Base-by-base conservation (phyloP, 1,140 invertebrate species). In the Lordiphosa stackelbergi region DNA sequence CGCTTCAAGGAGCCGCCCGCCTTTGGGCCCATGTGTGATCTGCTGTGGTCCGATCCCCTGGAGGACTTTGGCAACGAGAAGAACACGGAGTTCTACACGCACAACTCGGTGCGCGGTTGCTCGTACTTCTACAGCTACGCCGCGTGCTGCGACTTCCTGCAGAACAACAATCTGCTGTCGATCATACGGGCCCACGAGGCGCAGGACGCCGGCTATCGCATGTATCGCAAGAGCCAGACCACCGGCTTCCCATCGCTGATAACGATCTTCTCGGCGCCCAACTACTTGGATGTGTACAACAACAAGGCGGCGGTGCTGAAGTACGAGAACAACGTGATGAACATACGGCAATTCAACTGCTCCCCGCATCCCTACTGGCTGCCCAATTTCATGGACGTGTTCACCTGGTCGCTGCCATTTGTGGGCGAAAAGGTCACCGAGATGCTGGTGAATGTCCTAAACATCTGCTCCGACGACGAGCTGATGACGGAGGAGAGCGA, bases 311-410 rank as follows among this genome's bases (percentile, higher is more conserved):
- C 98, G 83, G 98, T 99, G 87, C 91, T 99, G 81, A 99, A 99
- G 90, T 99, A 99, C 91, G 98, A 99, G 91, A 99, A 99, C 90
- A 99, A 99, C 91, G 98, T 99, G 66, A 99, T 99, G 98, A 99
- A 99, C 89, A 99, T 99, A 85, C 93, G 98, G 85, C 98, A 99
- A 91, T 99, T 99, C 90, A 99, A 99, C 89, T 99, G 97, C 91
- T 99, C 97, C 73, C 97, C 98, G 60, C 98, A 99, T 91, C 98
- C 98, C 28, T 99, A 99, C 88, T 99, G 98, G 98, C 90, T 99
- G 90, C 98, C 98, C 75, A 99, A 99, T 89, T 99, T 99, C 90
- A 99, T 99, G 98, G 98, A 99, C 91, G 98, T 99, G 53, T 99
- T 99, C 90, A 99, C 98, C 72, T 99, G 98, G 98, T 99, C 97